phyloP scores from a whole-genome alignment of 2,113 vertebrate species.

The Sylvietta virens region DNA sequence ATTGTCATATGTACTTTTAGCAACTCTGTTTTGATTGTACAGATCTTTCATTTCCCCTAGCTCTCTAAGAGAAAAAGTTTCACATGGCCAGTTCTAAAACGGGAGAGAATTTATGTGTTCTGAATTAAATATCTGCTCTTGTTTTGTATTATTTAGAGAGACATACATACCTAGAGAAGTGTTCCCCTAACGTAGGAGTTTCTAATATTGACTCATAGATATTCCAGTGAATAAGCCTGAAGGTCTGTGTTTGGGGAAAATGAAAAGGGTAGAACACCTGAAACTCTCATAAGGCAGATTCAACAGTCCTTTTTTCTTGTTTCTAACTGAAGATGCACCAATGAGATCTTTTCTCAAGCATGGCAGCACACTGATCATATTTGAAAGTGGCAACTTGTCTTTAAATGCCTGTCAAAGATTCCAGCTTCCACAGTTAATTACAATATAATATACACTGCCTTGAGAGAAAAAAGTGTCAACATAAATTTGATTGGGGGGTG shows the following conservation, averaged over 20 bases:
- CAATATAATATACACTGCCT: not conserved
- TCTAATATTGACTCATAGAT: not conserved
- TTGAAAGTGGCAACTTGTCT: not conserved
- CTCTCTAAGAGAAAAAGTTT: not conserved
- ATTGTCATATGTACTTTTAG: not conserved
- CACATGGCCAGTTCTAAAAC: not conserved
- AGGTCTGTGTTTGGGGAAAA: not conserved
- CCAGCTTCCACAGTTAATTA: not conserved
- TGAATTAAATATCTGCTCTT: not conserved
- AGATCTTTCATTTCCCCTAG: not conserved
- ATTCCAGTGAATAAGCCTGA: not conserved
- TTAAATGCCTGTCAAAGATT: not conserved
- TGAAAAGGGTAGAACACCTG: not conserved
- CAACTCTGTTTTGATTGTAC: not conserved
- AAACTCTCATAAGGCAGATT: not conserved
- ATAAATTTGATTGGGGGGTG: not conserved
- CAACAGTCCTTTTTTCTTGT: not conserved
- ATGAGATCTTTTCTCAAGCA: not conserved
- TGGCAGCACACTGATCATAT: not conserved
- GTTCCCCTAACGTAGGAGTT: not conserved
- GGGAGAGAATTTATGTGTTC: not conserved
- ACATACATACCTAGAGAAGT: not conserved
- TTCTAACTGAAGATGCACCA: not conserved
- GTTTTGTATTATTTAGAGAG: not conserved
- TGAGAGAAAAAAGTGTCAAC: not conserved